These are phyloP conservation scores for Sanderia malayensis DNA, from an alignment of 30 jellyfish, hydroid and myxozoan genomes.

Conservation along the genomic window DNA sequence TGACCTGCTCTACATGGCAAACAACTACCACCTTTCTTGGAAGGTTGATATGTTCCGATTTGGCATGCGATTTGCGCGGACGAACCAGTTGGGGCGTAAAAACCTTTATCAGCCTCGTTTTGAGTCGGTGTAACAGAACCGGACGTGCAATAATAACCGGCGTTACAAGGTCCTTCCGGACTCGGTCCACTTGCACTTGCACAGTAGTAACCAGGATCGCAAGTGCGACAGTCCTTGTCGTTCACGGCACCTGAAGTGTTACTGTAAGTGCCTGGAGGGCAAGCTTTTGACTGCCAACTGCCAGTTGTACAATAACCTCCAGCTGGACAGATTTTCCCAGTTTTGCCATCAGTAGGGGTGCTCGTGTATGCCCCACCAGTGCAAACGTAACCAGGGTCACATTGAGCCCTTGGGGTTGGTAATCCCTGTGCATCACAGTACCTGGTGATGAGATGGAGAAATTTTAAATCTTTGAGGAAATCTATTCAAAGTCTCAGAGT, in stretches of 20 bases:
- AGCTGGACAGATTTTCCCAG: constrained; percentile 98
- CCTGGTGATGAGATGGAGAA: too few species aligned
- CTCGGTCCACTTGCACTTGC: constrained; percentile 98
- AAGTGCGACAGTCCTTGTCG: constrained; percentile 92
- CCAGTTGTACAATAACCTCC: constrained; percentile 98
- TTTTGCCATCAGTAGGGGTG: constrained; percentile 95
- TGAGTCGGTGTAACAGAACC: constrained; percentile 87
- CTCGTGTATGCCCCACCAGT: constrained; percentile 96
- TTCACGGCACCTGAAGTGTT: constrained; percentile 98
- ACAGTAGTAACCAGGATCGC: constrained; percentile 98
- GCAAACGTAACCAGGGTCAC: constrained; percentile 99
- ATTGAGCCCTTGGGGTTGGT: constrained; percentile 95
- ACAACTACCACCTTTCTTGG: constrained; percentile 75
- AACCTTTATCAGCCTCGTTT: constrained; percentile 85
- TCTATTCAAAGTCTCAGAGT: too few species aligned
- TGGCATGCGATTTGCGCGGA: constrained; percentile 93
- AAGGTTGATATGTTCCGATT: constrained; percentile 97
- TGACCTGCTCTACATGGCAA: constrained; percentile 89
- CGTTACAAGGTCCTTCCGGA: constrained; percentile 99
- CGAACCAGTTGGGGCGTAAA: constrained; percentile 93
- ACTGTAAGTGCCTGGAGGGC: constrained; percentile 98
- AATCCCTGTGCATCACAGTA: constrained; percentile 98
- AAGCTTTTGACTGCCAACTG: constrained; percentile 72
- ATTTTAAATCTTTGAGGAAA: too few species aligned
- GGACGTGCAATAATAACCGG: constrained; percentile 90